A percentile compares a stretch with the other conserved stretches of the same genome.
These are phyloP conservation scores for Rhagonycha fulva DNA, from an alignment of 2,888 invertebrate species.

Conservation along the genomic window DNA sequence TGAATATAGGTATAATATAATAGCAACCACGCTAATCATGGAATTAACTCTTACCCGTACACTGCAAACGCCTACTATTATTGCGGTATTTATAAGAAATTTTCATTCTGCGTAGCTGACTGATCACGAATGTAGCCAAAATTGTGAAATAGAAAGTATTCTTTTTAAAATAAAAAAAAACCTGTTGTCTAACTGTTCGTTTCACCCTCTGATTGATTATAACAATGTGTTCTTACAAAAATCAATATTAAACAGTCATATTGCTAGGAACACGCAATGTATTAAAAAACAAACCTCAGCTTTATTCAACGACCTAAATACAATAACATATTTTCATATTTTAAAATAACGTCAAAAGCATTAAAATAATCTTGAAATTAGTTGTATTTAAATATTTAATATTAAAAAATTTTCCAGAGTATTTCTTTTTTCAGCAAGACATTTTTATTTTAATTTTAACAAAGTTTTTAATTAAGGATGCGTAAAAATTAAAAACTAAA, in stretches of 20 bases:
- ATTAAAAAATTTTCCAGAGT: background rate
- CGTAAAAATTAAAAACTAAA: too few relatives aligned
- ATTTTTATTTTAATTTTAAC: background rate
- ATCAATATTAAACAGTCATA: constrained; percentile 6
- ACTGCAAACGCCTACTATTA: background rate
- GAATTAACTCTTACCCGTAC: background rate
- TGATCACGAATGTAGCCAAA: background rate
- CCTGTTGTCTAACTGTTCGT: background rate
- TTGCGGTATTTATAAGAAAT: too few relatives aligned
- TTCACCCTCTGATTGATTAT: background rate
- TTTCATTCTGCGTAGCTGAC: too few relatives aligned
- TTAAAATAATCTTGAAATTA: background rate
- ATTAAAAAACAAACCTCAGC: constrained; percentile 2
- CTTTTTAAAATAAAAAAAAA: background rate
- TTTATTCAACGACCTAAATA: background rate
- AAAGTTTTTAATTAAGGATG: background rate
- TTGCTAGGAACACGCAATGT: constrained; percentile 6
- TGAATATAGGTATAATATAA: background rate
- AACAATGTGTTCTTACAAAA: background rate
- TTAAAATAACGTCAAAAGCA: background rate
- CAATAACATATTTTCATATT: background rate
- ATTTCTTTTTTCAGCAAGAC: too few relatives aligned
- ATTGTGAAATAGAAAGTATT: background rate
- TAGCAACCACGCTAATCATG: background rate
- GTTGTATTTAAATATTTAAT: background rate